Conservation (phyloP, 2,113 vertebrate genomes). For the Cyrtonyx montezumae region DNA sequence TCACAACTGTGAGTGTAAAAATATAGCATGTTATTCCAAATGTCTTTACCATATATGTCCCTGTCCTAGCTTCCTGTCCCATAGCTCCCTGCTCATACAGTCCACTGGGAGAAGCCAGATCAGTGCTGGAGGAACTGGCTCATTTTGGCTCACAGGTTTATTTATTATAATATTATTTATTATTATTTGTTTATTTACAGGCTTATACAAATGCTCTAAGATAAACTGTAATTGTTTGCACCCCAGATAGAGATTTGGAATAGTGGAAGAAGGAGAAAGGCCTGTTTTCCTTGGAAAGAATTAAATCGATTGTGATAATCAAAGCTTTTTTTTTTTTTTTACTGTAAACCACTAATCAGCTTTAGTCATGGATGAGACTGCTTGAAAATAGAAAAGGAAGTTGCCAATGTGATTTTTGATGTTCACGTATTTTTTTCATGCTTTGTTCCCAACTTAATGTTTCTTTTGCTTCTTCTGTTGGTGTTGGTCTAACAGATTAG, state of each 20-base stretch:
- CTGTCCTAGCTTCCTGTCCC: not conserved
- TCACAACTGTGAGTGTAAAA: not conserved
- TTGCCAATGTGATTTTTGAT: not conserved
- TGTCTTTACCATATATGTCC: not conserved
- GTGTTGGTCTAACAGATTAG: not conserved
- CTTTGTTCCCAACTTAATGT: not conserved
- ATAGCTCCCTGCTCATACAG: not conserved
- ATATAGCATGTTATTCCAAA: not conserved
- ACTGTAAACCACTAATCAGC: not conserved
- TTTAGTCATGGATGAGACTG: slow-evolving; percentile 13
- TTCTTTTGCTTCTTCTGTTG: not conserved
- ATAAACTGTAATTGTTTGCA: not conserved
- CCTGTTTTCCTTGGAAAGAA: not conserved
- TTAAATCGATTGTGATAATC: not conserved
- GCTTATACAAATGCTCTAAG: not conserved
- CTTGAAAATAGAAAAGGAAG: not conserved
- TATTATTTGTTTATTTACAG: no score
- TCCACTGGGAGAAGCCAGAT: not conserved
- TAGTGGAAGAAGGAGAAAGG: not conserved
- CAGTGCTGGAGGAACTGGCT: not conserved
- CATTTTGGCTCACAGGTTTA: not conserved
- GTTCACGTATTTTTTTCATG: not conserved
- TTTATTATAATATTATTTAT: no score
- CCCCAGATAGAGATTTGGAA: not conserved
- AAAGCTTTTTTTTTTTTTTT: not conserved